Percentiles rank a stretch among this genome's conserved stretches.
phyloP scores from a whole-genome alignment of 2,797 vertebrate genomes.

The Cephalopachus bancanus region DNA sequence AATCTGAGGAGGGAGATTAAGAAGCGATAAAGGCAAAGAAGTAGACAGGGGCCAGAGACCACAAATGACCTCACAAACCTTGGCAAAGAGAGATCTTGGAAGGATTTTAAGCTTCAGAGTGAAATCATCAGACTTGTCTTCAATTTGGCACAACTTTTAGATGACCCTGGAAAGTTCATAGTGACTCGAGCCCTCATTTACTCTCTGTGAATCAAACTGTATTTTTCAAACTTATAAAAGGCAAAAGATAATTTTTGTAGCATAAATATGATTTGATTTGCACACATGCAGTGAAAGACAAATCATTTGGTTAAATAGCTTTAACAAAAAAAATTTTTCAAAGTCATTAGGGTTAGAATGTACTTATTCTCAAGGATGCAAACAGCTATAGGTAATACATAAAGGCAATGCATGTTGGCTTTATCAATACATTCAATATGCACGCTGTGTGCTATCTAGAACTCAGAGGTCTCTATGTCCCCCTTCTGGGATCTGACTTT shows the following conservation, averaged over 20 bases:
- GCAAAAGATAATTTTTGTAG: background rate
- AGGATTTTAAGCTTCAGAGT: background rate
- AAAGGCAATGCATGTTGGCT: background rate
- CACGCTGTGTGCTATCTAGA: constrained; percentile 33
- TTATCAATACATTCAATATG: background rate
- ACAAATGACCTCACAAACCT: background rate
- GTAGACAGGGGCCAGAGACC: background rate
- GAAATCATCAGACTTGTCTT: background rate
- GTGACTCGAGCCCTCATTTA: background rate
- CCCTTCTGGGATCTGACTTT: background rate
- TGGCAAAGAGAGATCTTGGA: background rate
- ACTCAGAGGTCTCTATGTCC: constrained; percentile 54
- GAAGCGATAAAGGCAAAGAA: background rate
- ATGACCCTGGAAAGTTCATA: background rate
- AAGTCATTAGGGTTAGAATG: background rate
- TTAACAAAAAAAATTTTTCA: background rate
- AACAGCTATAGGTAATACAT: background rate
- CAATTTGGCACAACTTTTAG: background rate
- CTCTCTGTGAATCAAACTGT: background rate
- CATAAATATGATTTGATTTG: background rate
- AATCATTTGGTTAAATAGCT: background rate
- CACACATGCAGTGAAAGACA: background rate
- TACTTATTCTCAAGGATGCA: background rate
- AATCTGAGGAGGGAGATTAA: background rate
- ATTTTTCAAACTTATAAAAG: background rate